phyloP scores from a whole-genome alignment of 2,113 vertebrate genomes.

The Lathamus discolor region DNA sequence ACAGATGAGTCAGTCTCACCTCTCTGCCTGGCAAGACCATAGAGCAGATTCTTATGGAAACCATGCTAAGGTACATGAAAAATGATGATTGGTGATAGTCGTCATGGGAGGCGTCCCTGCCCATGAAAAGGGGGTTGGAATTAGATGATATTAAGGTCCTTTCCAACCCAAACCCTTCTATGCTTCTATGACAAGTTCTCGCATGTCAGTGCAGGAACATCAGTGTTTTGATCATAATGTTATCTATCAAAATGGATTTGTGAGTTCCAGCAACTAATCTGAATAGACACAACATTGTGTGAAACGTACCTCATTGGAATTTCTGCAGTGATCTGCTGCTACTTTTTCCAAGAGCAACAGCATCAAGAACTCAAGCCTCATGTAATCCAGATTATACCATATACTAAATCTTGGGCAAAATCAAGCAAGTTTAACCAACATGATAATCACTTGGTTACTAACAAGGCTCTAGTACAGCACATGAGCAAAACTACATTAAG shows the following conservation, averaged over 20 bases:
- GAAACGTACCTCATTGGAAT: background rate
- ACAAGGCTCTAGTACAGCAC: background rate
- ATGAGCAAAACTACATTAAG: background rate
- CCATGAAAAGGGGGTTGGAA: background rate
- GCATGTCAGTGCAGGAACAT: background rate
- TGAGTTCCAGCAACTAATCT: background rate
- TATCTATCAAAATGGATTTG: background rate
- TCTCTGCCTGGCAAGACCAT: background rate
- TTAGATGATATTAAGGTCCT: background rate
- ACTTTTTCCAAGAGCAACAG: background rate
- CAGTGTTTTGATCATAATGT: background rate
- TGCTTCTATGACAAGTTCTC: background rate
- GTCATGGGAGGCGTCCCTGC: background rate
- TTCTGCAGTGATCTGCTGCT: background rate
- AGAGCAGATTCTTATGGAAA: background rate
- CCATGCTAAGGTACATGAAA: background rate
- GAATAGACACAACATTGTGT: background rate
- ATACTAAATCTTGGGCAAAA: background rate
- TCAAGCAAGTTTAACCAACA: background rate
- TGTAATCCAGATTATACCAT: background rate
- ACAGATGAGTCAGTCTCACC: background rate
- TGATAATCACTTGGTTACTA: background rate
- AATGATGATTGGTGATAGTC: background rate
- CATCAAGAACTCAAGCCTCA: background rate
- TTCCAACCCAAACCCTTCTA: background rate